These are phyloP conservation scores for Periophthalmodon schlosseri DNA, from an alignment of 2,113 vertebrate species.

Conservation along the genomic window DNA sequence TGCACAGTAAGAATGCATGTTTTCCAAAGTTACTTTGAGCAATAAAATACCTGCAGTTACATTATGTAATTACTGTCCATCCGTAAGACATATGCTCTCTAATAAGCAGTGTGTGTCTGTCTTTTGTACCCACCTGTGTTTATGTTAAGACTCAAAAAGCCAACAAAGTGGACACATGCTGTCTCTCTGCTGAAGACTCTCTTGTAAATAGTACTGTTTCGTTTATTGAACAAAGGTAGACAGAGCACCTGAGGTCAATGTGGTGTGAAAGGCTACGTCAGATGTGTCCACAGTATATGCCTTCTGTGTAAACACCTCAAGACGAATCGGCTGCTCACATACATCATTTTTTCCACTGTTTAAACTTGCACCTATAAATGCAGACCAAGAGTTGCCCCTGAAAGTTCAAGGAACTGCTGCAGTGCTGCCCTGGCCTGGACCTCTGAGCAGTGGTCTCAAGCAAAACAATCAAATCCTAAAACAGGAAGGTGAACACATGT, in stretches of 20 bases:
- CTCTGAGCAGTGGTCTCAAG: conserved; percentile 38
- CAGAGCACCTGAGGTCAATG: conserved; percentile 40
- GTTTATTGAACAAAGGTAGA: conserved; percentile 58
- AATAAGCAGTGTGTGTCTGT: not conserved
- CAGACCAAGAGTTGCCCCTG: conserved; percentile 11
- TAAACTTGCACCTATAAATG: conserved; percentile 5
- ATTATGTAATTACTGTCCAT: conserved; percentile 22
- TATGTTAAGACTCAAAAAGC: conserved; percentile 24
- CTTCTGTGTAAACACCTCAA: conserved; percentile 44
- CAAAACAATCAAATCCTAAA: conserved; percentile 57
- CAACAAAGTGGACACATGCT: conserved; percentile 34
- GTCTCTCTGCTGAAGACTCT: conserved; percentile 4
- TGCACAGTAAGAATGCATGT: too few species aligned
- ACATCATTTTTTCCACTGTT: conserved; percentile 61
- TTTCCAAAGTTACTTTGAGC: too few species aligned
- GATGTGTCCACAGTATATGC: conserved; percentile 21
- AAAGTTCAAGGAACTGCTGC: conserved; percentile 18
- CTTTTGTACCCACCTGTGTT: conserved; percentile 42
- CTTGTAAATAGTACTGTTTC: conserved; percentile 5
- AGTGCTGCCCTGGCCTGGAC: conserved; percentile 36
- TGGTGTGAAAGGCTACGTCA: conserved; percentile 67
- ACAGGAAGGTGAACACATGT: conserved; percentile 58
- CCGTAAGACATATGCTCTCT: conserved; percentile 49
- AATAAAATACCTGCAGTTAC: too few species aligned
- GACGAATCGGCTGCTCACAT: conserved; percentile 35